phyloP scores from a whole-genome alignment of 2,797 vertebrate species.

The Cyprinella venusta region DNA sequence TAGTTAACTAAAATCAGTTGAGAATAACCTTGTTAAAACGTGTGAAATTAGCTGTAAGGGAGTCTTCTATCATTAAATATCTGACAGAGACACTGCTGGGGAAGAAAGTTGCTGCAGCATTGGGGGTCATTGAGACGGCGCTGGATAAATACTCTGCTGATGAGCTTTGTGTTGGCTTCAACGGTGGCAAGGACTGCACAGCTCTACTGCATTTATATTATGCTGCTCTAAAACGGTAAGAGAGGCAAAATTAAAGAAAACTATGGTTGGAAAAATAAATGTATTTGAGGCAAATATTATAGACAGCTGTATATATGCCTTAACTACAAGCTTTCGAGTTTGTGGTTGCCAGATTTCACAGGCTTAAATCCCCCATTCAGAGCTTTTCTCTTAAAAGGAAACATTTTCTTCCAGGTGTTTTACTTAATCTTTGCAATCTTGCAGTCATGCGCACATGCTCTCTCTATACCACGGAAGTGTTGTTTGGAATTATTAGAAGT shows the following conservation, averaged over 20 bases:
- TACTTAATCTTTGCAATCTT: background rate
- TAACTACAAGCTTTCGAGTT: background rate
- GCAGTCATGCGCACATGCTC: background rate
- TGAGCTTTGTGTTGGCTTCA: conserved; percentile 92
- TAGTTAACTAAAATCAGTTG: background rate
- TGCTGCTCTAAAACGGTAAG: conserved; percentile 87
- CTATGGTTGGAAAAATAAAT: conserved; percentile 5
- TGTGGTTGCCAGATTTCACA: background rate
- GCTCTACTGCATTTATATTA: conserved; percentile 92
- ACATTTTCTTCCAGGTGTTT: background rate
- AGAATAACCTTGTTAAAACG: background rate
- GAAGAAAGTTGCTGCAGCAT: conserved; percentile 83
- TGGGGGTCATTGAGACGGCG: conserved; percentile 85
- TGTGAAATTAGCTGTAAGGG: background rate
- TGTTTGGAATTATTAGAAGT: too few species aligned
- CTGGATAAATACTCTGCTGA: conserved; percentile 81
- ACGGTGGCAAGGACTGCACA: conserved; percentile 97
- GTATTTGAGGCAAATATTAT: too few species aligned
- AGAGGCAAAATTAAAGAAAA: conserved; percentile 42
- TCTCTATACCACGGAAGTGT: background rate
- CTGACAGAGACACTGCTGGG: conserved; percentile 73
- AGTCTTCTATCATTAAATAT: background rate
- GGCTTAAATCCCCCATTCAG: background rate
- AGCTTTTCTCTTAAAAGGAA: background rate
- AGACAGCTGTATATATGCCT: too few species aligned